Percentiles rank a stretch among this genome's conserved stretches.
phyloP scores from a whole-genome alignment of 2,113 vertebrate genomes.

The Stigmatopora argus region DNA sequence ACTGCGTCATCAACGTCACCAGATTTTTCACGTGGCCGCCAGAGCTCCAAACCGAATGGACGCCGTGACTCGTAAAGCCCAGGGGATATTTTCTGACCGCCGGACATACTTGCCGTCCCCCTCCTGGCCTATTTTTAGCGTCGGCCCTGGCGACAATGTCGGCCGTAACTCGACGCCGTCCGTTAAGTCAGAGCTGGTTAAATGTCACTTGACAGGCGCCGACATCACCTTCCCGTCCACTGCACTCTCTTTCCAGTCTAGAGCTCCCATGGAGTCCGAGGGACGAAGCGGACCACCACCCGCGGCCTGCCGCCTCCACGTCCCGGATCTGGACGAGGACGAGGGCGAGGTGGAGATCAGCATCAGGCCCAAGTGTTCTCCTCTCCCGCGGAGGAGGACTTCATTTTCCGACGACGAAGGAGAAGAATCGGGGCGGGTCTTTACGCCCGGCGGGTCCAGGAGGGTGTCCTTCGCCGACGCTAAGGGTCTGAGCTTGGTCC shows the following conservation, averaged over 20 bases:
- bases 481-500: constrained; percentile 85
- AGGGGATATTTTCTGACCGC: constrained; percentile 54
- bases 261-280: constrained; percentile 81
- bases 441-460: constrained; percentile 59
- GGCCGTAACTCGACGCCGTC: constrained; percentile 88
- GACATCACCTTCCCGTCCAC: constrained; percentile 51
- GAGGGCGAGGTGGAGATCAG: constrained; percentile 47
- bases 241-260: constrained; percentile 62
- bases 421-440: constrained; percentile 50
- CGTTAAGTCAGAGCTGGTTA: constrained; percentile 81
- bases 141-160: constrained; percentile 87
- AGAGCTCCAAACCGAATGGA: neutral
- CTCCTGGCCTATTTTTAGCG: constrained; percentile 85
- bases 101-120: constrained; percentile 77
- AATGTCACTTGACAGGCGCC: constrained; percentile 79
- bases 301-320: constrained; percentile 51
- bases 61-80: neutral
- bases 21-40: neutral
- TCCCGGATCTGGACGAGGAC: constrained; percentile 60
- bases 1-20: neutral
- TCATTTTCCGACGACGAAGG: constrained; percentile 56
- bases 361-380: constrained; percentile 67
- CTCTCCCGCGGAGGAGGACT: constrained; percentile 60
- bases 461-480: constrained; percentile 94
- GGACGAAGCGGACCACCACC: constrained; percentile 60